Conservation (phyloP, 2,797 vertebrate species). For the Sebastes minor region DNA sequence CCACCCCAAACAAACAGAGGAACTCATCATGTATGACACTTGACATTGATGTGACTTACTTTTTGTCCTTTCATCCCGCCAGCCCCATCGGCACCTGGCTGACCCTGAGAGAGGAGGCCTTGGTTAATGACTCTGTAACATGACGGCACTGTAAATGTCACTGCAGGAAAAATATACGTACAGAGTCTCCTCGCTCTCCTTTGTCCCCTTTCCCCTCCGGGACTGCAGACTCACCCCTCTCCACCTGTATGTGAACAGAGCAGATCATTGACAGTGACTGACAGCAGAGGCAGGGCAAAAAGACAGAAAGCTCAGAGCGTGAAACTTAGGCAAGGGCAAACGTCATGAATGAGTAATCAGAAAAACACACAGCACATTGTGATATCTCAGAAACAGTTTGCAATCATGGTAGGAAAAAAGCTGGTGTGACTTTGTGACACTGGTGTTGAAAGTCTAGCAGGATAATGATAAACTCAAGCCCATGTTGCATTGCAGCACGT, state of each 20-base stretch:
- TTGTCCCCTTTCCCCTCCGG: constrained; percentile 83
- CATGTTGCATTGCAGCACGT: constrained; percentile 71
- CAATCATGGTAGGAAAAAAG: constrained; percentile 2
- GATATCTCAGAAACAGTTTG: constrained; percentile 8
- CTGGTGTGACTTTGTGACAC: constrained; percentile 12
- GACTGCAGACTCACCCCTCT: constrained; percentile 79
- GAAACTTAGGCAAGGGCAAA: constrained; percentile 20
- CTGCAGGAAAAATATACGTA: constrained; percentile 80
- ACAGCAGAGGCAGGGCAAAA: constrained; percentile 30
- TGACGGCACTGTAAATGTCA: constrained; percentile 62
- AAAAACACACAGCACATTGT: neutral
- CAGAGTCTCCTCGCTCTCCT: constrained; percentile 86
- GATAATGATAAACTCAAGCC: constrained; percentile 36
- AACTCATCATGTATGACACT: constrained; percentile 53
- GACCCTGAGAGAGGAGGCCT: constrained; percentile 78
- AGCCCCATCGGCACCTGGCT: constrained; percentile 77
- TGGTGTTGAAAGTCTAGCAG: neutral
- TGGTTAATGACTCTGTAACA: constrained; percentile 72
- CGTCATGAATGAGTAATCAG: constrained; percentile 37
- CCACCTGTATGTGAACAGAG: constrained; percentile 77
- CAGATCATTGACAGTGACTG: constrained; percentile 63
- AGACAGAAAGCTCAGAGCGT: constrained; percentile 25
- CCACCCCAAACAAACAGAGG: constrained; percentile 27
- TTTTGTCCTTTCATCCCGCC: constrained; percentile 85
- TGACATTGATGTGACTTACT: constrained; percentile 80